A percentile compares a stretch with the other conserved stretches of the same genome.
Conservation (phyloP, 2,113 vertebrate genomes). For the Megatriorchis doriae region DNA sequence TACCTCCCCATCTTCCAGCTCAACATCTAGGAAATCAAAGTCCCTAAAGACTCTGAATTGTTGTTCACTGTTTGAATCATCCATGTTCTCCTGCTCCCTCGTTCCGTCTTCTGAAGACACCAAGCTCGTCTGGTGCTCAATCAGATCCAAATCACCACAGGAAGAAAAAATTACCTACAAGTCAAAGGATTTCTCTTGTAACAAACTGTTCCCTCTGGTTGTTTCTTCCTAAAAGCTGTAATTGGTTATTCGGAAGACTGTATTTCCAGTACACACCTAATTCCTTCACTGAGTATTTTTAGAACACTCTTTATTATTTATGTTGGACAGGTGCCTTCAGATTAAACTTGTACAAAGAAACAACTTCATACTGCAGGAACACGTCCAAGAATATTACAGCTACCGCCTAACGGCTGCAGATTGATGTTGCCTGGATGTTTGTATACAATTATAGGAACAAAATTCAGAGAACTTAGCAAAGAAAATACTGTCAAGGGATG, state of each 20-base stretch:
- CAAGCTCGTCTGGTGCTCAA: constrained; percentile 91
- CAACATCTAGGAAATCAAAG: constrained; percentile 98
- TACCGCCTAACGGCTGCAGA: constrained; percentile 59
- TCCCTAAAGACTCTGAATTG: constrained; percentile 98
- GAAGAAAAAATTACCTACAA: constrained; percentile 97
- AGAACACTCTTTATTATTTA: constrained; percentile 80
- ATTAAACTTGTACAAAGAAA: constrained; percentile 72
- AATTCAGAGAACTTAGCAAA: constrained; percentile 10
- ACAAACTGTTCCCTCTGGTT: constrained; percentile 38
- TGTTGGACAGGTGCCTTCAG: constrained; percentile 82
- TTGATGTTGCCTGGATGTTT: constrained; percentile 41
- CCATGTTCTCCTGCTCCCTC: constrained; percentile 91
- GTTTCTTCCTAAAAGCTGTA: constrained; percentile 60
- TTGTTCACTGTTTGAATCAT: constrained; percentile 95
- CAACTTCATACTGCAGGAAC: constrained; percentile 66
- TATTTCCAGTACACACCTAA: constrained; percentile 81
- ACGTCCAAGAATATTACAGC: constrained; percentile 44
- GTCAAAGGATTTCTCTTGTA: constrained; percentile 47
- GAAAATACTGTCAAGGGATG: neutral
- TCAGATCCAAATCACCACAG: constrained; percentile 95
- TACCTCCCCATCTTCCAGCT: constrained; percentile 98
- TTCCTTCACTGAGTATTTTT: constrained; percentile 82
- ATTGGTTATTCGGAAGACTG: constrained; percentile 59
- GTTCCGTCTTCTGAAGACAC: constrained; percentile 95
- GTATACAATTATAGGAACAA: neutral